phyloP scores from a whole-genome alignment of 2,797 vertebrate genomes.

The Hozukius guyotensis region DNA sequence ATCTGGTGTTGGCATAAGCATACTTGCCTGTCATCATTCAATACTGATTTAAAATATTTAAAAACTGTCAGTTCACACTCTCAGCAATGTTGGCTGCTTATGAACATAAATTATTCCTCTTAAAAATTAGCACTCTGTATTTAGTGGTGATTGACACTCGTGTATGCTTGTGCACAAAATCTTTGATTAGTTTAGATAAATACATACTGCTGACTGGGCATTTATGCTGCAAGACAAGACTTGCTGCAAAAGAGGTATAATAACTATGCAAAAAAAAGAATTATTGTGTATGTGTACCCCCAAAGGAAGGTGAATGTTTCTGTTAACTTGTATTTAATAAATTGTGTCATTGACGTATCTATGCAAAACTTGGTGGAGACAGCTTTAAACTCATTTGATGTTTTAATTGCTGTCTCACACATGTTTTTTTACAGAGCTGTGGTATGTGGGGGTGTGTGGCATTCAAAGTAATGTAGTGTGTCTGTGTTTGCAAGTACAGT shows the following conservation, averaged over 20 bases:
- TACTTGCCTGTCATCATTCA: slow-evolving; percentile 19
- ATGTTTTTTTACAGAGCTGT: slow-evolving; percentile 18
- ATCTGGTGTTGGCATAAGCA: slow-evolving; percentile 15
- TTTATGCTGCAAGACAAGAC: not conserved
- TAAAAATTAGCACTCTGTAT: slow-evolving; percentile 13
- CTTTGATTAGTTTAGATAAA: slow-evolving; percentile 16
- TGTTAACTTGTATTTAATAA: slow-evolving; percentile 1
- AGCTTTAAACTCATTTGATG: slow-evolving; percentile 20
- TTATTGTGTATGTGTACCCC: slow-evolving; percentile 1
- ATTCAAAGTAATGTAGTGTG: slow-evolving; percentile 17
- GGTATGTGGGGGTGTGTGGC: slow-evolving; percentile 10
- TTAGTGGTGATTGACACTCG: slow-evolving; percentile 2
- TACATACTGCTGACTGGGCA: not conserved
- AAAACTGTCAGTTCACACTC: not conserved
- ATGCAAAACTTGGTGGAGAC: slow-evolving; percentile 14
- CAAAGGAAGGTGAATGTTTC: not conserved
- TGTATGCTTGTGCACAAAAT: slow-evolving; percentile 25
- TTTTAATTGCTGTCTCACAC: slow-evolving; percentile 23
- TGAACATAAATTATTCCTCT: not conserved
- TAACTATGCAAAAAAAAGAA: slow-evolving; percentile 37
- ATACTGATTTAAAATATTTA: not conserved
- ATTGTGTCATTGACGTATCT: not conserved
- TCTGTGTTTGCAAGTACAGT: slow-evolving; percentile 14
- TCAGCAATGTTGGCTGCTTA: slow-evolving; percentile 1
- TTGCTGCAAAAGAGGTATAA: slow-evolving; percentile 1